Base-by-base conservation (phyloP, 1,140 invertebrate genomes). In the Brachionus paranguensis region DNA sequence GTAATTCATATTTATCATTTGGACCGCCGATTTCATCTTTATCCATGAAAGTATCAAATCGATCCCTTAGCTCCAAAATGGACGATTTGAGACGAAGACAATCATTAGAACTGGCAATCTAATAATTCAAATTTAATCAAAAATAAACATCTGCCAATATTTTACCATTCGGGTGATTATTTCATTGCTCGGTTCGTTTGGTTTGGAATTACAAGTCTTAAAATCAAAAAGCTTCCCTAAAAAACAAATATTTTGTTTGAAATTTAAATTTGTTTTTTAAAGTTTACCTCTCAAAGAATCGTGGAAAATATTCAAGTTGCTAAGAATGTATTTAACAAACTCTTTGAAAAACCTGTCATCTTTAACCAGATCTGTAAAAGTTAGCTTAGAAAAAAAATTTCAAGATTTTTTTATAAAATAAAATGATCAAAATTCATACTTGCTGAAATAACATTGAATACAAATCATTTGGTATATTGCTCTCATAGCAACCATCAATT, bases 381-480 rank as follows among this genome's bases (percentile, higher is more conserved):
- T 29, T 11, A 81, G n/a, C 78, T 81, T 41, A 14, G 37, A n/a
- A 55, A 74, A 24, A 55, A 20, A 27, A 12, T 33, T 20, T 53
- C 11, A 79, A 37, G 33, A 24, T 79, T 60, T 55, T 29, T 24
- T 47, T 24, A 14, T 50, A 47, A 27, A 45, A 12, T 47, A 43
- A 78, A 43, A 29, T 10, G 14, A 50, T 4, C 41, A 7, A 68
- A 81, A 55, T 37, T 17, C n/a, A 20, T 27, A 81, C 78, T 27
- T 81, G 78, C 45, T 81, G 78, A 11, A 64, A 27, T 12, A 64
- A 45, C 24, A 81, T 81, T 0, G 78, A 29, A 37, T 81, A 27
- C 12, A 81, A 64, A 81, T 81, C 78, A 47, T 81, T 81, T 4
- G 78, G 53, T 17, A 81, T 29, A 47, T 64, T 81, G 53, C 78